A percentile compares a stretch with the other conserved stretches of the same genome.
Evolutionary conservation across 2,113 vertebrate species (phyloP).

Genomic region (Barbus barbus): DNA sequence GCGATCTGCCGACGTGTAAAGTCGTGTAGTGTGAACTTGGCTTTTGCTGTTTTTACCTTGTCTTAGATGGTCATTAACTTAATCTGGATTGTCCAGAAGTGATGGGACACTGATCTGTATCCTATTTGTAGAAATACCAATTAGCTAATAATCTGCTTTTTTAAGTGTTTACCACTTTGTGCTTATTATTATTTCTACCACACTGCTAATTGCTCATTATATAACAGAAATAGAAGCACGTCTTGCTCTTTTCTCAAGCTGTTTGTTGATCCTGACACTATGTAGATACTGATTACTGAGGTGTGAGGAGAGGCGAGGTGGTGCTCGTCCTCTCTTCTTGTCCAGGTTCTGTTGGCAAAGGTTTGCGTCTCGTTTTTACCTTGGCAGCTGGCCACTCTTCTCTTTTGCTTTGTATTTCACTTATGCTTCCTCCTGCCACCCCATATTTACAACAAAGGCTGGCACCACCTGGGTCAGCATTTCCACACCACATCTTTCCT

Average conservation of each 20-base stretch:
- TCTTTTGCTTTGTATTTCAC: not conserved
- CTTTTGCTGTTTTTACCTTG: not conserved
- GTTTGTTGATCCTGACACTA: constrained; percentile 33
- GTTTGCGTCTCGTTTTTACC: constrained; percentile 42
- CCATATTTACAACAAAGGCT: constrained; percentile 55
- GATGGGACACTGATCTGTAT: not conserved
- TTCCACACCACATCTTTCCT: constrained; percentile 48
- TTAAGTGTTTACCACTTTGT: constrained; percentile 5
- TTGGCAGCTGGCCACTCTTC: constrained; percentile 48
- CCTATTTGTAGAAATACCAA: not conserved
- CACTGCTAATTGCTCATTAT: constrained; percentile 24
- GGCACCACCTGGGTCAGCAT: constrained; percentile 34
- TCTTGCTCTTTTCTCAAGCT: constrained; percentile 14
- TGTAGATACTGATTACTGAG: constrained; percentile 39
- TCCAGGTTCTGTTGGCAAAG: constrained; percentile 45
- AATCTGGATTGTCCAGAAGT: not conserved
- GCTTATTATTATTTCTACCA: constrained; percentile 4
- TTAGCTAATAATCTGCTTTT: not conserved
- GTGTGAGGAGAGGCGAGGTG: constrained; percentile 41
- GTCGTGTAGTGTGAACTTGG: too few species aligned
- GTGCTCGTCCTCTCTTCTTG: not conserved
- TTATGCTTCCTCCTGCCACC: constrained; percentile 37
- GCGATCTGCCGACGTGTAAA: too few species aligned
- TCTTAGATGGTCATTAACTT: not conserved
- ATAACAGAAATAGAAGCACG: not conserved